Conservation (phyloP, 2,797 vertebrate genomes). For the Circus cinereus region DNA sequence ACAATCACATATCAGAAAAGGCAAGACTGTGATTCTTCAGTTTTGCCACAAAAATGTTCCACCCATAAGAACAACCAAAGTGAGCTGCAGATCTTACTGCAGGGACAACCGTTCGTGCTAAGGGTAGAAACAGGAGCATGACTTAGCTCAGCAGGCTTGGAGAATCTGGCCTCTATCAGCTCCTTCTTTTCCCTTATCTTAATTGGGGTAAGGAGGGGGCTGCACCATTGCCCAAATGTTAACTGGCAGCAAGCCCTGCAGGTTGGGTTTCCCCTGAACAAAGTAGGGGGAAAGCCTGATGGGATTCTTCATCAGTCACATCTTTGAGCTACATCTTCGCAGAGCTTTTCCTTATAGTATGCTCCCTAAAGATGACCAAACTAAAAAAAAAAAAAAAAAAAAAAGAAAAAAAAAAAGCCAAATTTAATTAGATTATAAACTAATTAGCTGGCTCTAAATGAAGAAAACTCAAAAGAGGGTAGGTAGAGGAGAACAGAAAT, state of each 20-base stretch:
- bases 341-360: background rate
- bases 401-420: background rate
- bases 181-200: background rate
- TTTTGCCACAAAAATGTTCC: background rate
- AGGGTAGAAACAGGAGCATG: fast-evolving
- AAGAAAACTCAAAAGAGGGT: conserved; percentile 44
- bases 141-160: background rate
- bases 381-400: background rate
- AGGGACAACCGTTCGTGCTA: fast-evolving
- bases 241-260: background rate
- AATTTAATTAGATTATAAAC: conserved; percentile 52
- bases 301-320: background rate
- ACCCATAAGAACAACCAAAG: background rate
- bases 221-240: background rate
- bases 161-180: background rate
- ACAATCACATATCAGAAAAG: background rate
- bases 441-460: conserved; percentile 39
- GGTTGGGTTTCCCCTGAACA: background rate
- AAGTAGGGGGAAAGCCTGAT: background rate
- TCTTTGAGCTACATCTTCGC: background rate
- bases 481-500: conserved; percentile 30
- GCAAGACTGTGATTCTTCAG: background rate
- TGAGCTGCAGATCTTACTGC: fast-evolving
- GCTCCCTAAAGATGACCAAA: conserved; percentile 47
- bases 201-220: background rate